These are phyloP conservation scores for Diachasma alloeum DNA, from an alignment of 1,140 invertebrate genomes.

Conservation along the genomic window DNA sequence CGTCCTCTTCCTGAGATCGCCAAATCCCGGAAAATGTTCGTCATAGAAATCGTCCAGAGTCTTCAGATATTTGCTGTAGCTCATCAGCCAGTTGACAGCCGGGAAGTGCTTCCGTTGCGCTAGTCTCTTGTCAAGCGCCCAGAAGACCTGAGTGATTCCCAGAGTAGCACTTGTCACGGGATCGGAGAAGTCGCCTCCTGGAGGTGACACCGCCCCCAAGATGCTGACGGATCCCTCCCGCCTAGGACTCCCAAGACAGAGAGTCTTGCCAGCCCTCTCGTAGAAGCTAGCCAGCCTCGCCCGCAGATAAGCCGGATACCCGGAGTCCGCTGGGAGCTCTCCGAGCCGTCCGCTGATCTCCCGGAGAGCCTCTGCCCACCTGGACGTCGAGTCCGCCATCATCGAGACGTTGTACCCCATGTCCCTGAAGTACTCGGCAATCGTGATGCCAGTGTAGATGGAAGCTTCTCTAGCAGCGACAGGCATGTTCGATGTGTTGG, in stretches of 20 bases:
- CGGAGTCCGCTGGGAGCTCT: slow-evolving; percentile 85
- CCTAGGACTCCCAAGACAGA: slow-evolving; percentile 73
- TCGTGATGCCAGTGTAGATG: slow-evolving; percentile 84
- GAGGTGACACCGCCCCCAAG: slow-evolving; percentile 80
- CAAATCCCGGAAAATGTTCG: slow-evolving; percentile 78
- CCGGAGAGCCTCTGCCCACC: slow-evolving; percentile 86
- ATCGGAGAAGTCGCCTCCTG: slow-evolving; percentile 81
- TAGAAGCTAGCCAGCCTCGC: slow-evolving; percentile 78
- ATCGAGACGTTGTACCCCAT: slow-evolving; percentile 80
- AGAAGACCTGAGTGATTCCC: slow-evolving; percentile 79
- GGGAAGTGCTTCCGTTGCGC: slow-evolving; percentile 81
- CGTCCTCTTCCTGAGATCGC: slow-evolving; percentile 68
- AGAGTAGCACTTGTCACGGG: slow-evolving; percentile 79
- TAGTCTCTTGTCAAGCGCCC: slow-evolving; percentile 79
- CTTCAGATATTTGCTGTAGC: slow-evolving; percentile 84
- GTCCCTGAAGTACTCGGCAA: slow-evolving; percentile 58
- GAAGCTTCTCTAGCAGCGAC: slow-evolving; percentile 87
- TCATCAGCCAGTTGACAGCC: slow-evolving; percentile 79
- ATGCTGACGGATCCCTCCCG: slow-evolving; percentile 78
- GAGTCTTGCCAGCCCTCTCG: slow-evolving; percentile 76
- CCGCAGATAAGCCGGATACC: slow-evolving; percentile 78
- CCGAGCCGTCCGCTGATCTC: slow-evolving; percentile 87
- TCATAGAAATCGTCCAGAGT: slow-evolving; percentile 85
- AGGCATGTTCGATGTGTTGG: slow-evolving; percentile 90
- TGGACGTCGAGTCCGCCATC: slow-evolving; percentile 89